phyloP scores from a whole-genome alignment of 2,113 vertebrate genomes.

The Petaurus breviceps region DNA sequence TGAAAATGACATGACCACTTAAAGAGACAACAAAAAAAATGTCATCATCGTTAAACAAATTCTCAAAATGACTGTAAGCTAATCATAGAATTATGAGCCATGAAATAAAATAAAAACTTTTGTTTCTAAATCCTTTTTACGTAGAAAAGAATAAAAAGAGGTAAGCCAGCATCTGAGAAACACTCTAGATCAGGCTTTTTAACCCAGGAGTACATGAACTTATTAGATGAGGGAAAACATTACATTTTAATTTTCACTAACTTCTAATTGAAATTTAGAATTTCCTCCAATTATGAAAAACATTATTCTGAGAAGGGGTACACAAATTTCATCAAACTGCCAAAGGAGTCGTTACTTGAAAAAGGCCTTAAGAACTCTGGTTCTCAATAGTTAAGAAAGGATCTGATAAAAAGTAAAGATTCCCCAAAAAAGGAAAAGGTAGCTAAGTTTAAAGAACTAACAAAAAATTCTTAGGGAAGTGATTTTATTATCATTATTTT shows the following conservation, averaged over 20 bases:
- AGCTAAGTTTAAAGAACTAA: not conserved
- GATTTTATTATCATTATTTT: not conserved
- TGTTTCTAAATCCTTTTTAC: not conserved
- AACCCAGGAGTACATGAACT: not conserved
- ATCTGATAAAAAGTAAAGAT: not conserved
- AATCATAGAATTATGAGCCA: constrained; percentile 4
- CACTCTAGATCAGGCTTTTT: not conserved
- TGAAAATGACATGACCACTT: constrained; percentile 41
- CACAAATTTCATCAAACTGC: not conserved
- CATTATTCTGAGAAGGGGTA: not conserved
- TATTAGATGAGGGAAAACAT: not conserved
- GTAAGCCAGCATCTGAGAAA: constrained; percentile 34
- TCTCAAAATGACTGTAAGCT: constrained; percentile 29
- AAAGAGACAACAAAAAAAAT: not conserved
- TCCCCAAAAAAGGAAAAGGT: not conserved
- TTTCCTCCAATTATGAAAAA: not conserved
- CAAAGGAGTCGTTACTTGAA: not conserved
- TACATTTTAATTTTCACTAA: not conserved
- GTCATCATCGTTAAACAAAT: not conserved
- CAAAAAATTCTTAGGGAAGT: constrained; percentile 23
- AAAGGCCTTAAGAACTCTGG: not conserved
- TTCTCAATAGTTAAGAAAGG: not conserved
- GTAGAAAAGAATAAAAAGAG: constrained; percentile 11
- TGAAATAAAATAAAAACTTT: constrained; percentile 15
- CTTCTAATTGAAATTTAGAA: not conserved